Conservation (phyloP, 2,888 invertebrate species). For the Horisme vitalbata region DNA sequence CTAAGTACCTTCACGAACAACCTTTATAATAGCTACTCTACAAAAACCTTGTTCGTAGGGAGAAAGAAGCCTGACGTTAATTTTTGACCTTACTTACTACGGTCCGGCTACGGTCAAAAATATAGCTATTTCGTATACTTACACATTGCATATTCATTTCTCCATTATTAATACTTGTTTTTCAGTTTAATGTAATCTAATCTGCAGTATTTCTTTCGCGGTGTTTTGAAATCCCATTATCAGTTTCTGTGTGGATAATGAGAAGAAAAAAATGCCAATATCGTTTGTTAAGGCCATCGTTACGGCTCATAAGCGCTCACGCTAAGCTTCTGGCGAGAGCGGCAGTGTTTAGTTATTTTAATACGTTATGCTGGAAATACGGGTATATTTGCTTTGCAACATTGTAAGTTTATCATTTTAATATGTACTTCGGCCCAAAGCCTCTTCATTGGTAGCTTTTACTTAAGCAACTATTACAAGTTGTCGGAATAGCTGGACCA, state of each 20-base stretch:
- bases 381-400: conserved; percentile 31
- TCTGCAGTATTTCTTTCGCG: conserved; percentile 34
- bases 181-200: conserved; percentile 40
- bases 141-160: conserved; percentile 35
- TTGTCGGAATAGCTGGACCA: too few species aligned
- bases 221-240: conserved; percentile 35
- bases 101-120: too few species aligned
- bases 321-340: conserved; percentile 36
- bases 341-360: conserved; percentile 10
- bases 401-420: conserved; percentile 15
- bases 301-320: conserved; percentile 57
- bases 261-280: conserved; percentile 41
- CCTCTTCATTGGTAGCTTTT: neutral
- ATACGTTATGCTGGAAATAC: conserved; percentile 36
- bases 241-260: conserved; percentile 52
- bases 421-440: conserved; percentile 1
- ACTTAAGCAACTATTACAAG: too few species aligned
- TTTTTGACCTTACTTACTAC: too few species aligned
- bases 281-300: conserved; percentile 52
- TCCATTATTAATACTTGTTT: conserved; percentile 27
- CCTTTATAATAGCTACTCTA: too few species aligned
- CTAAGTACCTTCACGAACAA: too few species aligned
- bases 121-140: conserved; percentile 33
- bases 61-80: too few species aligned
- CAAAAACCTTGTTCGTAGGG: too few species aligned